phyloP scores from a whole-genome alignment of 1,140 invertebrate genomes.

The Eumeta japonica region DNA sequence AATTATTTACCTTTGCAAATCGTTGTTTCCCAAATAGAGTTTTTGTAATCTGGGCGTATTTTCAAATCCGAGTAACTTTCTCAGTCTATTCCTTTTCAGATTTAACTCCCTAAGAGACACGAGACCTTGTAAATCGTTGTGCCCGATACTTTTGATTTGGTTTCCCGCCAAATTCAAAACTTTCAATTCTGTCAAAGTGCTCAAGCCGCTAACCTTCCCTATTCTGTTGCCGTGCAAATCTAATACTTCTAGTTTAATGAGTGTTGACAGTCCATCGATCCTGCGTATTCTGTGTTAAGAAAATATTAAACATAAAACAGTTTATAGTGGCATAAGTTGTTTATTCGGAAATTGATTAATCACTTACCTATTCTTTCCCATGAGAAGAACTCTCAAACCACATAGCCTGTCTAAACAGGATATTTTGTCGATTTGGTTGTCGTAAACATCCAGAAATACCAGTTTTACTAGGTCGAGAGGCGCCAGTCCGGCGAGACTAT shows the following conservation, averaged over 20 bases:
- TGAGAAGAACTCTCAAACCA: conserved; percentile 78
- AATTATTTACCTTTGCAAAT: conserved; percentile 67
- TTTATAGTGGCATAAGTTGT: too few relatives aligned
- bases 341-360: too few relatives aligned
- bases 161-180: conserved; percentile 91
- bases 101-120: conserved; percentile 80
- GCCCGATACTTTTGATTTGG: conserved; percentile 72
- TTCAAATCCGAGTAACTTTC: conserved; percentile 76
- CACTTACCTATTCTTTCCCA: conserved; percentile 82
- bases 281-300: conserved; percentile 67
- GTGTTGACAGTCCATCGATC: conserved; percentile 72
- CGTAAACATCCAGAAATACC: conserved; percentile 90
- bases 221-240: conserved; percentile 91
- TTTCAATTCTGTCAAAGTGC: conserved; percentile 71
- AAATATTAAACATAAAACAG: neutral
- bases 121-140: conserved; percentile 74
- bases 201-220: conserved; percentile 55
- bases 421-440: conserved; percentile 89
- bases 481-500: conserved; percentile 61
- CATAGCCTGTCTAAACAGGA: conserved; percentile 71
- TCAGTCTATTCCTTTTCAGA: conserved; percentile 80
- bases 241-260: conserved; percentile 79
- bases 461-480: conserved; percentile 67
- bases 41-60: conserved; percentile 78
- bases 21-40: conserved; percentile 83